Percentiles rank a stretch among this genome's conserved stretches.
Conservation (phyloP, 2,113 vertebrate genomes). For the Rousettus leschenaultii region DNA sequence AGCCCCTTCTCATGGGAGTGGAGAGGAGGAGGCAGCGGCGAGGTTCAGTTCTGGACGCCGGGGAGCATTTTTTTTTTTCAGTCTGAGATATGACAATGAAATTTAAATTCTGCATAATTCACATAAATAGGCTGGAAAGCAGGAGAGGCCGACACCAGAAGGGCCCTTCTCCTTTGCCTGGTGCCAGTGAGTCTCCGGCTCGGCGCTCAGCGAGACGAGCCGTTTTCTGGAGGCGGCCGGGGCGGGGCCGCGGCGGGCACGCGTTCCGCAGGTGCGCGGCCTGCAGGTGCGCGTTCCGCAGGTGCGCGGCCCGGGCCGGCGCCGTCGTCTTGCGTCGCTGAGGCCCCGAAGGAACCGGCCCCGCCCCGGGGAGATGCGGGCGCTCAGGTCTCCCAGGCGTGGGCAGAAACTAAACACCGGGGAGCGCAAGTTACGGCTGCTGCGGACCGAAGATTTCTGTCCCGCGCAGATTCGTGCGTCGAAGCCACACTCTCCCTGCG, state of each 20-base stretch:
- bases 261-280: too few species aligned
- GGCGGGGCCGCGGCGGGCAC: neutral
- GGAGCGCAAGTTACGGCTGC: neutral
- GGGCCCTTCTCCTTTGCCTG: neutral
- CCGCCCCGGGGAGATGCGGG: neutral
- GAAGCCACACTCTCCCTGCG: neutral
- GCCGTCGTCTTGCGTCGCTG: neutral
- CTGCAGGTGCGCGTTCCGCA: too few species aligned
- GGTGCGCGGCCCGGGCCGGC: too few species aligned
- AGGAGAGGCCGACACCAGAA: neutral
- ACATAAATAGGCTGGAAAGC: neutral
- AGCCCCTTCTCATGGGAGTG: neutral
- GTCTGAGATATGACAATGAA: neutral
- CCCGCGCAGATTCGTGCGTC: rapidly evolving
- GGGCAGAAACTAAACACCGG: neutral
- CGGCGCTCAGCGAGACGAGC: neutral
- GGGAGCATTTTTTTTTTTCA: neutral
- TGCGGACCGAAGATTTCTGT: rapidly evolving
- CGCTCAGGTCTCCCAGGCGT: neutral
- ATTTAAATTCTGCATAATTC: neutral
- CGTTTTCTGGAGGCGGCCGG: neutral
- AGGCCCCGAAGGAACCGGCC: neutral
- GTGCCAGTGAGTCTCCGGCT: neutral
- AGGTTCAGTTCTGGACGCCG: neutral
- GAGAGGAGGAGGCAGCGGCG: neutral